Evolutionary conservation across 2,113 vertebrate genomes (phyloP), one percentile per base, ranked within the genome.

Genomic region (Toxostoma redivivum): DNA sequence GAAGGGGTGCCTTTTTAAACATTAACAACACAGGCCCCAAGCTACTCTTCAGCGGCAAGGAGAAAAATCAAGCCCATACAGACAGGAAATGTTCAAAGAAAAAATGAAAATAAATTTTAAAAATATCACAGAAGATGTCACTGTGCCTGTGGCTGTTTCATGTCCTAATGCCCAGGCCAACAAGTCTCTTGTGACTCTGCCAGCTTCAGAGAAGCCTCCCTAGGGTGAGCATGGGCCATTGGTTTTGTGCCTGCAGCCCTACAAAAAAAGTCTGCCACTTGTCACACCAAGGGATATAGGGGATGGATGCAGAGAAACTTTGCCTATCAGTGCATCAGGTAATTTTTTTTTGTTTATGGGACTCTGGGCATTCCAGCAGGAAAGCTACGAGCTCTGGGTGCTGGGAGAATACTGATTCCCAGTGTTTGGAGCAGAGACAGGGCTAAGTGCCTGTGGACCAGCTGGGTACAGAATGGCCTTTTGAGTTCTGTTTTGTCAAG

Each of bases 401-500:
- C 19, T 45, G 12, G 45, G n/a, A 94, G n/a, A 82, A 73, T 31
- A 48, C 38, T 21, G 25, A 28, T 37, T 85, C 53, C 2, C 9
- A 66, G 27, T 33, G 30, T 70, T 92, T 51, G 78, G 48, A 92
- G 81, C 81, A 96, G 87, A 94, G 42, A 85, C 19, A 65, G 42
- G 47, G 70, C 27, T 25, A 65, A 82, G 53, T 64, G 30, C 40
- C 66, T 77, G n/a, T 35, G 16, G 15, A 51, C 51, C 91, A 80
- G 53, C 28, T 67, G 61, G 60, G n/a, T 38, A 60, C 88, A 94
- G 40, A 84, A 82, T 9, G 44, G 87, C 50, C 48, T 92, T 70
- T 42, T 33, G 67, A 73, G 48, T 50, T 96, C 95, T 83, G 27
- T 78, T 94, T 69, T 23, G 18, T 64, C 61, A 58, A 69, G 85